Evolutionary conservation across 2,888 invertebrate genomes (phyloP), one percentile per base, ranked within the genome.

Genomic region (Scotopteryx bipunctaria): DNA sequence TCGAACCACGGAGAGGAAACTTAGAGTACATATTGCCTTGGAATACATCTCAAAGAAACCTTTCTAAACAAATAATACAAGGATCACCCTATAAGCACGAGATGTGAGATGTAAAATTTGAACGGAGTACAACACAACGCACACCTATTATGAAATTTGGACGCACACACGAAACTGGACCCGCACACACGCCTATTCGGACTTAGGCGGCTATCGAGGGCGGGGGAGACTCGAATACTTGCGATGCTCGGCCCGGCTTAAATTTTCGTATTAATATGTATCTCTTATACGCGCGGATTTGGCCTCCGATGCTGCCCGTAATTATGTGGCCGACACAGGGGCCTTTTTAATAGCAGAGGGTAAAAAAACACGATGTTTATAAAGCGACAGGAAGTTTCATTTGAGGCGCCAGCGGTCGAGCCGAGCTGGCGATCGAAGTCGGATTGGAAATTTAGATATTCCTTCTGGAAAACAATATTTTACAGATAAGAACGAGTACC

Each of bases 91-190:
- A 71, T 90, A 82, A 53, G 61, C 50, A 55, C 62, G 76, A 83
- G 81, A 85, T 84, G 85, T 79, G 85, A 86, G 84, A 87, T 87
- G 88, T 90, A 86, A 89, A 90, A 90, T 90, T 88, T 86, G 86
- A 85, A 78, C 81, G 75, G 79, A 84, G 81, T 75, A 81, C 75
- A 80, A 72, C 76, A 79, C 77, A 79, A 69, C 81, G 81, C 76
- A 81, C 85, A 86, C 84, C 86, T 88, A 86, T 85, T 86, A 87
- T 86, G 85, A 85, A 84, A 85, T 83, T 83, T 79, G 78, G 76
- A 76, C 83, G 78, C 86, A 85, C 86, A 83, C 48, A 43, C 36
- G 40, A 67, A 66, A 63, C 61, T 53, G 63, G 73, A 66, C 75
- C 69, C 78, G 69, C 81, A 79, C 74, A 69, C 69, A 68, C 62